Conservation (phyloP, 2,888 invertebrate genomes). For the Frankliniella intonsa region DNA sequence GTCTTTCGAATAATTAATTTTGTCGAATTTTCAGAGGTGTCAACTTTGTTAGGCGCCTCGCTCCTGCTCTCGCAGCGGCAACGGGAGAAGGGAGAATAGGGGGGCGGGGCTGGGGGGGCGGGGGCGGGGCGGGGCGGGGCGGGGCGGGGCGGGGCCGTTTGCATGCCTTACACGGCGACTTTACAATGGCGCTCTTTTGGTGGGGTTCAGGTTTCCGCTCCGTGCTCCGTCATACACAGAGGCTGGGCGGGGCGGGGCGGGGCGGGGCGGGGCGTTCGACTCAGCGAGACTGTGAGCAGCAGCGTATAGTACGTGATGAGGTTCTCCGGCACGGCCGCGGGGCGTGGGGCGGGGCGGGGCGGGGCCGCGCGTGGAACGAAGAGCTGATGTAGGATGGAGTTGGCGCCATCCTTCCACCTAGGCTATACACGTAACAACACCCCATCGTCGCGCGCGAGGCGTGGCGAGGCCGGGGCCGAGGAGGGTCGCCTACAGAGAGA, state of each 20-base stretch:
- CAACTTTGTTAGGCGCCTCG: slow-evolving; percentile 23
- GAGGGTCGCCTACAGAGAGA: background rate
- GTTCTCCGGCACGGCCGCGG: background rate
- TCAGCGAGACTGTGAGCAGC: background rate
- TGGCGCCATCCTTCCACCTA: background rate
- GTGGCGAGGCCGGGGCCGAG: background rate
- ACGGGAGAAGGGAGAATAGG: background rate
- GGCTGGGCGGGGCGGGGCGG: background rate
- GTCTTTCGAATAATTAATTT: slow-evolving; percentile 27
- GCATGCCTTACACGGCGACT: background rate
- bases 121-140: background rate
- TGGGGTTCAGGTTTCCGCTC: too few relatives aligned
- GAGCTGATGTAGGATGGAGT: slow-evolving; percentile 1
- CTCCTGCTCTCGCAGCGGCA: background rate
- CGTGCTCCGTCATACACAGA: background rate
- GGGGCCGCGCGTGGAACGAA: background rate
- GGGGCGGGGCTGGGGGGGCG: background rate
- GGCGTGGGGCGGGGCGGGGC: background rate
- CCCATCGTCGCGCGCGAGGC: background rate
- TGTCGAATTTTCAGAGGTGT: slow-evolving; percentile 26
- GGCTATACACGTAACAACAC: background rate
- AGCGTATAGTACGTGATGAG: background rate
- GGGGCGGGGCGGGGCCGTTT: background rate
- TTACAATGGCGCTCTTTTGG: slow-evolving; percentile 12
- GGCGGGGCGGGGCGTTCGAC: background rate